phyloP scores from a whole-genome alignment of 2,113 vertebrate genomes.

The Chauna torquata region DNA sequence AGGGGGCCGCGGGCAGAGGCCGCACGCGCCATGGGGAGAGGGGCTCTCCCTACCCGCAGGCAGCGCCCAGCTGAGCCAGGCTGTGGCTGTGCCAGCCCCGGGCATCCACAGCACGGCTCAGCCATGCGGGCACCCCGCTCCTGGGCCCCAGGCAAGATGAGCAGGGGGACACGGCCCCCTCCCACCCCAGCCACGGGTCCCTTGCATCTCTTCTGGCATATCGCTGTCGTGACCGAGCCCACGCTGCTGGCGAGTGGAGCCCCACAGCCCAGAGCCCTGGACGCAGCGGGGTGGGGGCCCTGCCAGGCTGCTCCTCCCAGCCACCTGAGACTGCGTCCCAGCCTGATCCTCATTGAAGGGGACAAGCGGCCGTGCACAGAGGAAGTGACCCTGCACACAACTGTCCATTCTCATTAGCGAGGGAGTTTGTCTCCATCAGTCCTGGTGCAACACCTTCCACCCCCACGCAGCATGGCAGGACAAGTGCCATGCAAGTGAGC shows the following conservation, averaged over 20 bases:
- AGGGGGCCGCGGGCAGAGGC: neutral
- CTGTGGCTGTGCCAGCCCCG: rapidly evolving
- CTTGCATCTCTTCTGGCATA: neutral
- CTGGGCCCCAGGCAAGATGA: rapidly evolving
- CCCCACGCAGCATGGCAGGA: rapidly evolving
- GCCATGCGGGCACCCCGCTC: neutral
- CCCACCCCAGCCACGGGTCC: neutral
- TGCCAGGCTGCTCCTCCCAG: neutral
- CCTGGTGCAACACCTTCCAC: neutral
- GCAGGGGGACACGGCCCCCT: neutral
- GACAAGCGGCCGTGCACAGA: neutral
- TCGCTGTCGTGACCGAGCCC: neutral
- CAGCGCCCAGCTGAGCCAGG: neutral
- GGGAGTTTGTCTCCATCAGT: rapidly evolving
- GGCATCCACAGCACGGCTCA: neutral
- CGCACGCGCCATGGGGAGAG: rapidly evolving
- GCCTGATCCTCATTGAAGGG: neutral
- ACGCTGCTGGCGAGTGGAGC: neutral
- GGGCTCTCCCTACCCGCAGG: neutral
- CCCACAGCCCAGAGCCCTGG: neutral
- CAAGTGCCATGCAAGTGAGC: rapidly evolving
- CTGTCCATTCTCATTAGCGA: neutral
- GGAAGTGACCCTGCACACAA: neutral
- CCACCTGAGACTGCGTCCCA: neutral
- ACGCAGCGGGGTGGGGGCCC: rapidly evolving